Conservation (phyloP, 2,888 invertebrate genomes). For the Anthoptus insignis region DNA sequence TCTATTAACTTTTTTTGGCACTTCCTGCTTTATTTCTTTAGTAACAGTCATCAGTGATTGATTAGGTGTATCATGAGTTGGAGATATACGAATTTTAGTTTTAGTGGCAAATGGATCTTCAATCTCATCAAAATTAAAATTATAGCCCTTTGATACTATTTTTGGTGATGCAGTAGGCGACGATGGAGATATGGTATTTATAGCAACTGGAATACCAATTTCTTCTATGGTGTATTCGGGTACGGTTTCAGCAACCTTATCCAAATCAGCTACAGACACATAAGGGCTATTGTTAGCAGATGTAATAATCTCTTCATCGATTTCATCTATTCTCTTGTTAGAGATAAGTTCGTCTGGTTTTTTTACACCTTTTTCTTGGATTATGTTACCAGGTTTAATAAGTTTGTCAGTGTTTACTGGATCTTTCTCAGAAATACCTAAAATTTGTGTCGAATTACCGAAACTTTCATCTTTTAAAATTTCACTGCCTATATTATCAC, state of each 20-base stretch:
- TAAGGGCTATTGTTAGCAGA: constrained; percentile 70
- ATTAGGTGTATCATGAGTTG: constrained; percentile 53
- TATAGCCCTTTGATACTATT: constrained; percentile 71
- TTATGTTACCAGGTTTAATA: background rate
- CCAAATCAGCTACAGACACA: constrained; percentile 59
- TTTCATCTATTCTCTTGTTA: constrained; percentile 18
- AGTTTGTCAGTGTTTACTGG: too few species aligned
- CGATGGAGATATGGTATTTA: constrained; percentile 48
- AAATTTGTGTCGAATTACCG: background rate
- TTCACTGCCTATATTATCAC: background rate
- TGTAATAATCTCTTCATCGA: constrained; percentile 61
- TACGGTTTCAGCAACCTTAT: constrained; percentile 43
- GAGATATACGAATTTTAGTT: constrained; percentile 69
- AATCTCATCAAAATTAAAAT: constrained; percentile 76
- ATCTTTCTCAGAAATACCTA: too few species aligned
- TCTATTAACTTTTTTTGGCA: constrained; percentile 53
- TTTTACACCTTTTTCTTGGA: background rate
- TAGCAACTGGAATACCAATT: constrained; percentile 44
- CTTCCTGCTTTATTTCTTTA: constrained; percentile 43
- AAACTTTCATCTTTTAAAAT: background rate
- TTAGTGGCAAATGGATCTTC: constrained; percentile 77
- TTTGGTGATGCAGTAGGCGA: constrained; percentile 66
- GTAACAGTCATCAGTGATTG: constrained; percentile 32
- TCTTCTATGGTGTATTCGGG: constrained; percentile 42
- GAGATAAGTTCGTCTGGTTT: background rate